These are phyloP conservation scores for Scaptomyza parva DNA, from an alignment of 2,888 invertebrate species.

Conservation along the genomic window DNA sequence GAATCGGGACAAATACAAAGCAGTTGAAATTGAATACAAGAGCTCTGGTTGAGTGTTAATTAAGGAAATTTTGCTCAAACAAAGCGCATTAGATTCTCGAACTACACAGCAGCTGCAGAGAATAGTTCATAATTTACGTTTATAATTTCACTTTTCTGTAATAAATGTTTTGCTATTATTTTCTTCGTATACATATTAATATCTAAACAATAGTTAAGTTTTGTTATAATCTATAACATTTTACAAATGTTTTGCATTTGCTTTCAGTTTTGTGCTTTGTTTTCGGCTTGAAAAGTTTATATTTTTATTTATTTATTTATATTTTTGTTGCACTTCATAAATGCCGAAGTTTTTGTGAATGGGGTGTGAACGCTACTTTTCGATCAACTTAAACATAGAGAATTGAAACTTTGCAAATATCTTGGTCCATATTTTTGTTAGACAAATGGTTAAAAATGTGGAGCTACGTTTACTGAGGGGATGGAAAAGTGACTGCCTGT, in stretches of 20 bases:
- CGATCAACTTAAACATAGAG: too few species aligned
- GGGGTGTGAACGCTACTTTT: too few species aligned
- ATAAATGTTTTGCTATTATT: background rate
- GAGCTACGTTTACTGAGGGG: too few species aligned
- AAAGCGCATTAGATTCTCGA: background rate
- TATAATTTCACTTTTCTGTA: background rate
- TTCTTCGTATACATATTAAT: background rate
- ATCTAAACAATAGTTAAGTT: background rate
- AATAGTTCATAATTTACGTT: background rate
- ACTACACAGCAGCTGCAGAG: background rate
- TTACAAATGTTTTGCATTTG: background rate
- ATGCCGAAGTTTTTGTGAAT: too few species aligned
- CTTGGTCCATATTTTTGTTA: too few species aligned
- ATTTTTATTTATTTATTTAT: too few species aligned
- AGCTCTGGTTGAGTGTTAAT: constrained; percentile 7
- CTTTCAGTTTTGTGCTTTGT: background rate
- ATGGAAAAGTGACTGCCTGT: too few species aligned
- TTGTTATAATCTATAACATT: background rate
- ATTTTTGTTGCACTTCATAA: too few species aligned
- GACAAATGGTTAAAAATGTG: too few species aligned
- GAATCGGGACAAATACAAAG: background rate
- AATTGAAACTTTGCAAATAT: too few species aligned
- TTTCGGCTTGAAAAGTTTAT: background rate
- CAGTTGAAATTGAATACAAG: background rate
- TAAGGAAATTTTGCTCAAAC: background rate